These are phyloP conservation scores for Melinopterus prodromus DNA, from an alignment of 2,888 invertebrate species.

Conservation along the genomic window DNA sequence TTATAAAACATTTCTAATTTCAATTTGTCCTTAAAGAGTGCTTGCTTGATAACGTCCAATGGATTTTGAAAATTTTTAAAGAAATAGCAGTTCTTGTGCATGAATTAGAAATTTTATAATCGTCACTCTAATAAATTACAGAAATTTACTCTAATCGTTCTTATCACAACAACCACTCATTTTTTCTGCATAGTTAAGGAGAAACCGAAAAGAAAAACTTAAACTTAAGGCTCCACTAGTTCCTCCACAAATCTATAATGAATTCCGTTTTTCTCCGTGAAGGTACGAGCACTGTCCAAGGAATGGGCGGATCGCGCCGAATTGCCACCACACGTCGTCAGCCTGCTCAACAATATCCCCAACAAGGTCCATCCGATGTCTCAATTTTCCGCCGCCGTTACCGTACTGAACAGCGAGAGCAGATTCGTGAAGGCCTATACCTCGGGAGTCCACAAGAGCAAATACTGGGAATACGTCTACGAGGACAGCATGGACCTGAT, in stretches of 20 bases:
- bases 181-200: no score
- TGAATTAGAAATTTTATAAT: no score
- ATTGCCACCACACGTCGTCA: conserved; percentile 91
- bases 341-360: conserved; percentile 92
- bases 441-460: conserved; percentile 85
- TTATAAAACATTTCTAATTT: no score
- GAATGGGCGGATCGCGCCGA: conserved; percentile 91
- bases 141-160: no score
- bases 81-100: no score
- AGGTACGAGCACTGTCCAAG: conserved; percentile 76
- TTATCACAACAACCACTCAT: no score
- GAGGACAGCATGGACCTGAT: conserved; percentile 96
- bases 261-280: not conserved
- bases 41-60: no score
- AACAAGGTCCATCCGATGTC: conserved; percentile 92
- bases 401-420: conserved; percentile 91
- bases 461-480: conserved; percentile 93
- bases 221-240: not conserved
- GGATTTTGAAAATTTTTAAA: no score
- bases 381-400: conserved; percentile 90
- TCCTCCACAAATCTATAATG: not conserved
- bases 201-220: no score
- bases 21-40: no score
- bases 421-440: conserved; percentile 90
- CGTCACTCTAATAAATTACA: no score